Conservation (phyloP, 2,113 vertebrate genomes). For the Pluvianellus socialis region DNA sequence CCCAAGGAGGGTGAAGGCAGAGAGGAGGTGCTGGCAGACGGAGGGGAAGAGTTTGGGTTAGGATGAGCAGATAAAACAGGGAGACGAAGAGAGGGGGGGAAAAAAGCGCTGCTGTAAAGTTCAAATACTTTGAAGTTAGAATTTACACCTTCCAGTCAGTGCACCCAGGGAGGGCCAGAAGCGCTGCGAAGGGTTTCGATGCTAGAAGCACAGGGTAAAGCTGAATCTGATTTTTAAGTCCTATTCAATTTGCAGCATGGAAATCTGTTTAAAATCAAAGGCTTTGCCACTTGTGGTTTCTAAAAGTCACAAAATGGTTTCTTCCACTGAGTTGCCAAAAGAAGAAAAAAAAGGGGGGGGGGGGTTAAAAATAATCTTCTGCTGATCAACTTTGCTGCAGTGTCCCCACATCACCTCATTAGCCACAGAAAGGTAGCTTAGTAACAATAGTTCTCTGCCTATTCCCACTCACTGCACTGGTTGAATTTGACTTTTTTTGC, state of each 20-base stretch:
- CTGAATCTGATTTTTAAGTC: background rate
- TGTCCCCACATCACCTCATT: constrained; percentile 22
- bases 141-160: background rate
- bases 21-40: background rate
- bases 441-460: constrained; percentile 38
- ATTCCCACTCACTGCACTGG: background rate
- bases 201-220: background rate
- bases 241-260: background rate
- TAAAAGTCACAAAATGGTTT: background rate
- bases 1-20: background rate
- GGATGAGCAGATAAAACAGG: background rate
- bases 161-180: background rate
- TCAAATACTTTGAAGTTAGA: background rate
- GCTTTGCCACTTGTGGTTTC: background rate
- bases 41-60: background rate
- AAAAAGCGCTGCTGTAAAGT: background rate
- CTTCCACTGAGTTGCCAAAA: background rate
- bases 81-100: background rate
- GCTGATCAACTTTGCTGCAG: background rate
- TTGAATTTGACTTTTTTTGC: background rate
- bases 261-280: constrained; percentile 1
- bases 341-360: background rate
- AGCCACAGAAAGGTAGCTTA: background rate
- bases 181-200: background rate
- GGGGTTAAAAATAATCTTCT: background rate